phyloP scores from a whole-genome alignment of 1,140 invertebrate species.

The Scaptodrosophila lebanonensis region DNA sequence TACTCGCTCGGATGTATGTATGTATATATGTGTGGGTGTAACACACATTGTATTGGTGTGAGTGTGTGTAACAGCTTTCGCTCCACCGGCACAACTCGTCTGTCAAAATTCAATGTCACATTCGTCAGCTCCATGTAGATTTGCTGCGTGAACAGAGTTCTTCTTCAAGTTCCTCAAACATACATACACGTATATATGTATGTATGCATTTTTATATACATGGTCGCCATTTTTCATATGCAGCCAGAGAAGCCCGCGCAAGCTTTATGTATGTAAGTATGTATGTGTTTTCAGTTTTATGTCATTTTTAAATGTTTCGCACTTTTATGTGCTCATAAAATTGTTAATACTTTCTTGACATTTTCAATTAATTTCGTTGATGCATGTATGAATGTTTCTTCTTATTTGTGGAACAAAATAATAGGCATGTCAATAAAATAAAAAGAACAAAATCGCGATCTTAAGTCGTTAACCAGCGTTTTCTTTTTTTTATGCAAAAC shows the following conservation, averaged over 20 bases:
- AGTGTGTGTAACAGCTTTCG: slow-evolving; percentile 9
- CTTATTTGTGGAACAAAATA: slow-evolving; percentile 30
- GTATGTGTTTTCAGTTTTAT: no score
- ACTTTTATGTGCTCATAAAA: slow-evolving; percentile 42
- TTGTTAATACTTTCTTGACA: slow-evolving; percentile 18
- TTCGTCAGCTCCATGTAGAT: slow-evolving; percentile 34
- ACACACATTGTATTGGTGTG: slow-evolving; percentile 12
- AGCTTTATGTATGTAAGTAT: no score
- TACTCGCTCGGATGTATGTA: not conserved
- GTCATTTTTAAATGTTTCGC: no score
- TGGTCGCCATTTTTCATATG: slow-evolving; percentile 57
- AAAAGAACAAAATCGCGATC: no score
- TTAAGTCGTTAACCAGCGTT: no score
- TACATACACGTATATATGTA: slow-evolving; percentile 7
- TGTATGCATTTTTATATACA: slow-evolving; percentile 17
- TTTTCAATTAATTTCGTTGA: slow-evolving; percentile 4
- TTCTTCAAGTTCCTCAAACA: no score
- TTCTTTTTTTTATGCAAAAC: no score
- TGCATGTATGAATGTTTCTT: slow-evolving; percentile 18
- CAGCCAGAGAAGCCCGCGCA: no score
- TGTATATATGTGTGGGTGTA: not conserved
- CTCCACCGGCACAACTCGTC: slow-evolving; percentile 39
- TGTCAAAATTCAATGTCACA: slow-evolving; percentile 74
- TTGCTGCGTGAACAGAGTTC: no score
- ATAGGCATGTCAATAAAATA: no score